These are phyloP conservation scores for Leptopilina syphax DNA, from an alignment of 2,888 invertebrate genomes.

Conservation along the genomic window DNA sequence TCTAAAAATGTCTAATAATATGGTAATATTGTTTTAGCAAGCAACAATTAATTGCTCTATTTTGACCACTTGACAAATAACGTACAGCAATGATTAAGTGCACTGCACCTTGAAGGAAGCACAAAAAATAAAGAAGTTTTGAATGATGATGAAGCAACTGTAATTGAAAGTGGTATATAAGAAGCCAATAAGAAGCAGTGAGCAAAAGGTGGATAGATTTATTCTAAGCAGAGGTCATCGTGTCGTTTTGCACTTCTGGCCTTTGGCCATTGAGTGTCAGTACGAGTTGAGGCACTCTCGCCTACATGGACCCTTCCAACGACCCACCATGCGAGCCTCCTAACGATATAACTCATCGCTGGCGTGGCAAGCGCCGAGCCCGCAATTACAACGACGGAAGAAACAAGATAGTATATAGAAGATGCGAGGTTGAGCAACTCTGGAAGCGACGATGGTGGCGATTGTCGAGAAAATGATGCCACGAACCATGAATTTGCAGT, in stretches of 20 bases:
- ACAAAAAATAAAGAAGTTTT: too few species aligned
- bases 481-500: constrained; percentile 41
- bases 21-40: too few species aligned
- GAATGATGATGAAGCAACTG: background rate
- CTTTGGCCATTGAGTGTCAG: constrained; percentile 65
- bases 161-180: background rate
- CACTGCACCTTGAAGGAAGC: too few species aligned
- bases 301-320: constrained; percentile 53
- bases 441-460: constrained; percentile 42
- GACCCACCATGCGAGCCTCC: constrained; percentile 59
- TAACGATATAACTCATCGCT: constrained; percentile 61
- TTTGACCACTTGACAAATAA: too few species aligned
- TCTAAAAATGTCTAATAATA: too few species aligned
- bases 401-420: constrained; percentile 62
- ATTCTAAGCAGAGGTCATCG: constrained; percentile 18
- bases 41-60: too few species aligned
- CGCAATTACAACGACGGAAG: constrained; percentile 71
- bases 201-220: background rate
- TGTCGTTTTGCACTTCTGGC: constrained; percentile 52
- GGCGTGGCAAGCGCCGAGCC: constrained; percentile 56
- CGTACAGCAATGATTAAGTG: too few species aligned
- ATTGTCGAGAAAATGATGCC: constrained; percentile 30
- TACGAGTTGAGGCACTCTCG: constrained; percentile 62
- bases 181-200: background rate
- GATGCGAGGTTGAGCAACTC: constrained; percentile 33